Evolutionary conservation across 2,888 invertebrate species (phyloP), one percentile per base, ranked within the genome.

Genomic region (Holacanthella duospinosa): DNA sequence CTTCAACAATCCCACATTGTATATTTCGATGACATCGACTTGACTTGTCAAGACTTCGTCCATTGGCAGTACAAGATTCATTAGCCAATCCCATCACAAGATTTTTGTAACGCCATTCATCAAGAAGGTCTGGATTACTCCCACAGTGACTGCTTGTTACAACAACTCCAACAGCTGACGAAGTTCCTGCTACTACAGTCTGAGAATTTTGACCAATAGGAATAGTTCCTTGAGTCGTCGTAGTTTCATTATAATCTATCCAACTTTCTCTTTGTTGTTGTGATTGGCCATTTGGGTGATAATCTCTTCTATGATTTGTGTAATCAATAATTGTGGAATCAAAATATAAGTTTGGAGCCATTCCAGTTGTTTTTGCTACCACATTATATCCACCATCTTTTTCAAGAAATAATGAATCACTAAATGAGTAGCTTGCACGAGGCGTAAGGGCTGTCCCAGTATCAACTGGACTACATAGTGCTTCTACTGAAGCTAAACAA

Each of bases 401-500:
- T 6, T 16, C 36, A 16, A 36, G 21, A 26, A 53, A 53, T n/a
- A 55, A 16, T 12, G 21, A 55, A 6, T 29, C 55, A 26, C 28
- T 6, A 21, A 25, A 27, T 4, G 55, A 55, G 55, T 29, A 55
- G 55, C 12, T 29, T 4, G 55, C 55, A 29, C 55, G 55, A 6
- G 36, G 36, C 16, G 58, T 58, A 3, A 29, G 6, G 25, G 29
- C 58, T 12, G 29, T 43, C 21, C 25, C 58, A 12, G 19, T 36
- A n/a, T 24, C 29, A 26, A n/a, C 27, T 29, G 58, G 36, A 29
- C 58, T 58, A 9, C 43, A 58, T 29, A 69, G 59, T 24, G 71
- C 71, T 59, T 69, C 71, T 43, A 68, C 68, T 12, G 71, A 71
- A 25, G 66, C 67, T 1, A 71, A 62, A 60, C 71, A 71, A 60